Evolutionary conservation across 2,888 invertebrate species (phyloP), one percentile per base, ranked within the genome.

Genomic region (Plebejus melissa): DNA sequence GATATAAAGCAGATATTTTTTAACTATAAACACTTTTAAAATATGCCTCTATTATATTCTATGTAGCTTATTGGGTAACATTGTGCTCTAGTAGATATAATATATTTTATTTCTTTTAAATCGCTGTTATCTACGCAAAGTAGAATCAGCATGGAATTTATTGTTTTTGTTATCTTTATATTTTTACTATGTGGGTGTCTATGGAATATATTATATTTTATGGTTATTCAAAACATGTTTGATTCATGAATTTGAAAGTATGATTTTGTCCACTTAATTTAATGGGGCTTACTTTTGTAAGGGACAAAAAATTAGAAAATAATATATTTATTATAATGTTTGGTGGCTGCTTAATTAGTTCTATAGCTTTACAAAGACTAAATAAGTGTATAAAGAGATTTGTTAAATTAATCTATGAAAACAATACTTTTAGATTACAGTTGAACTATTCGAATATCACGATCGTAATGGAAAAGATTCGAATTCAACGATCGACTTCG

Each of bases 401-500:
- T 4, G 16, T 54, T 4, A 11, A 16, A 11, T 57, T 5, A 32
- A 36, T 69, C n/a, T 69, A 36, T 36, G 36, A 69, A 36, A 69
- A 22, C 7, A 74, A 38, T n/a, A 13, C 32, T 57, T n/a, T 13
- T n/a, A 13, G 54, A 22, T 54, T 58, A 54, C 16, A 13, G 9
- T 54, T 36, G 7, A 32, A 9, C 16, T 60, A 58, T 38, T 50
- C 11, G 28, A 50, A 41, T 58, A 13, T 75, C 28, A 4, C 84
- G 80, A 86, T 86, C 84, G 87, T 83, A 82, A 85, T 82, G 82
- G 79, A 81, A 82, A 82, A 82, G 82, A 89, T 89, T 89, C 83
- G 85, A 87, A 90, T 88, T 84, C 87, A 86, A 83, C 86, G 85
- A 87, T 88, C 83, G 86, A 80, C 78, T 75, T 79, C 79, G 81